Evolutionary conservation across 2,113 vertebrate genomes (phyloP).

Genomic region (Ursus arctos): DNA sequence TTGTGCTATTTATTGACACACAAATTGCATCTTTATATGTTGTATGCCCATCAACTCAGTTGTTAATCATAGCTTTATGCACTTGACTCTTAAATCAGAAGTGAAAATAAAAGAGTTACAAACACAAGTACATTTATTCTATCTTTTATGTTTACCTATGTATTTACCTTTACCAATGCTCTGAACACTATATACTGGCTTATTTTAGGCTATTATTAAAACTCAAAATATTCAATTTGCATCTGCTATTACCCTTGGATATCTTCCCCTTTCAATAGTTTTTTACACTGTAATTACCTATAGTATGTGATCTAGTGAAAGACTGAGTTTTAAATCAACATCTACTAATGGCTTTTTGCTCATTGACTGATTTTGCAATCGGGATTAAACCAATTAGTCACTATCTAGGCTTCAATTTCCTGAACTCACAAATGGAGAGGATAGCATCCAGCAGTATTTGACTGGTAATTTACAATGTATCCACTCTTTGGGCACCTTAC

Average conservation of each 20-base stretch:
- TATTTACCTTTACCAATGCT: constrained; percentile 1
- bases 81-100: background rate
- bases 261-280: background rate
- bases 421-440: constrained; percentile 7
- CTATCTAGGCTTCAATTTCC: constrained; percentile 18
- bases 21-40: background rate
- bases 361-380: constrained; percentile 39
- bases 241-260: constrained; percentile 8
- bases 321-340: constrained; percentile 38
- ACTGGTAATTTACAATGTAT: background rate
- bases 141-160: background rate
- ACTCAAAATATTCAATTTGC: background rate
- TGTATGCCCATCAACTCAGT: background rate
- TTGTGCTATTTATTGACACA: background rate
- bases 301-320: constrained; percentile 40
- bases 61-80: background rate
- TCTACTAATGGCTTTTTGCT: constrained; percentile 58
- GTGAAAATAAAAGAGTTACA: background rate
- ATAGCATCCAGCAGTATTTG: constrained; percentile 2
- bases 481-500: background rate
- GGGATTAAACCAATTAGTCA: constrained; percentile 67
- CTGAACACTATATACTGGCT: background rate
- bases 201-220: constrained; percentile 11
- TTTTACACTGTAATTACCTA: constrained; percentile 10
- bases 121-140: background rate